phyloP scores from a whole-genome alignment of 2,113 vertebrate genomes.

The Hirundichthys speculiger region DNA sequence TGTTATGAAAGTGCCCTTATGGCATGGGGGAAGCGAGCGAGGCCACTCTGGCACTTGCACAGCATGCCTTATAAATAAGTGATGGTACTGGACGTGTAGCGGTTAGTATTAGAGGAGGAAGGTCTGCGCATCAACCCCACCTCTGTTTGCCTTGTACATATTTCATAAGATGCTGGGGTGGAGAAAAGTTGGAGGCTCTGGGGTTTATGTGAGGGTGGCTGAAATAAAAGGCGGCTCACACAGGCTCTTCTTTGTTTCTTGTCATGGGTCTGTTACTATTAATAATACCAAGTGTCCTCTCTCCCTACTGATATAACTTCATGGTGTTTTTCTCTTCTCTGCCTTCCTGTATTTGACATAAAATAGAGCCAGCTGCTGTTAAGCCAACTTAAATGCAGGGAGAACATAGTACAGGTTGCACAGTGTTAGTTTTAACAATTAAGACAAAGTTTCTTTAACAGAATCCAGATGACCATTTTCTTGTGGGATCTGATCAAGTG shows the following conservation, averaged over 20 bases:
- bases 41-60: conserved; percentile 83
- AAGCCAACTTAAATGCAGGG: conserved; percentile 55
- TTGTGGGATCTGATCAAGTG: conserved; percentile 55
- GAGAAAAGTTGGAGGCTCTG: conserved; percentile 63
- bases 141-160: conserved; percentile 87
- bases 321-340: conserved; percentile 68
- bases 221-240: conserved; percentile 82
- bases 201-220: conserved; percentile 69
- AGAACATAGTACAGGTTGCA: conserved; percentile 75
- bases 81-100: conserved; percentile 83
- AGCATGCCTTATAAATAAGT: conserved; percentile 84
- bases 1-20: conserved; percentile 83
- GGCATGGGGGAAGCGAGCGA: conserved; percentile 68
- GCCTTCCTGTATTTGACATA: conserved; percentile 82
- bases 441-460: conserved; percentile 76
- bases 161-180: conserved; percentile 80
- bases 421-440: conserved; percentile 79
- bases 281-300: conserved; percentile 82
- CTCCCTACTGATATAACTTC: conserved; percentile 72
- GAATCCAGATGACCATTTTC: conserved; percentile 72
- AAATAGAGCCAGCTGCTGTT: conserved; percentile 76
- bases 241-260: conserved; percentile 81
- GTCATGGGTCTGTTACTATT: conserved; percentile 81
- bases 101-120: conserved; percentile 82
- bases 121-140: conserved; percentile 81